Base-by-base conservation (phyloP, 2,797 vertebrate genomes). In the Gadopsis bispinosus region DNA sequence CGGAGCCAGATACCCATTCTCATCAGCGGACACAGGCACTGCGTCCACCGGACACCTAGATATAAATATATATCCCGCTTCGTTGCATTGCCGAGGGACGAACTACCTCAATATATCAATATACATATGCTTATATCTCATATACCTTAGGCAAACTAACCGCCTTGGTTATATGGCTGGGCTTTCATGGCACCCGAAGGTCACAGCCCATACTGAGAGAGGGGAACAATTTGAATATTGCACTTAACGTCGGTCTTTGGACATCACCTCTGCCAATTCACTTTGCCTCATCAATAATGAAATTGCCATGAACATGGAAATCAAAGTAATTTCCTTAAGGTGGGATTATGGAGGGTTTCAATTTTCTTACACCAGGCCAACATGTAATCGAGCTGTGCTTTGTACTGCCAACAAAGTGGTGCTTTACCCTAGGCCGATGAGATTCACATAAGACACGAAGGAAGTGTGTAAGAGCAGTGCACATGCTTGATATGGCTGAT, bases 31-130 rank as follows among this genome's bases (percentile, higher is more conserved):
- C 91, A 92, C 88, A 84, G 89, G 87, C 84, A 17, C 87, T 89
- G 83, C 85, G 84, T 93, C 92, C 93, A 79, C 91, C 66, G 91
- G 92, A 94, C 92, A 93, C 88, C 85, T 67, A 80, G 82, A 92
- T 93, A 93, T 88, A 92, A 91, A 93, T 93, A 91, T 89, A 92
- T 90, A 89, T 87, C 62, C 78, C 43, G 77, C 85, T 80, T 91
- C 93, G 83, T 79, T 87, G 83, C 92, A 89, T 91, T 77, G 92
- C 94, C 89, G 79, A 94, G 91, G 93, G 93, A 94, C 88, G 90
- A 89, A 84, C 83, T 87, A 83, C 92, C 91, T 91, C 93, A 87
- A 94, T 95, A 95, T 93, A 95, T 95, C 93, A 94, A 93, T 93
- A 94, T 93, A 92, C 94, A 94, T 93, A 92, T 87, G 91, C 92